phyloP scores from a whole-genome alignment of 2,797 vertebrate species.

The Coendou prehensilis region DNA sequence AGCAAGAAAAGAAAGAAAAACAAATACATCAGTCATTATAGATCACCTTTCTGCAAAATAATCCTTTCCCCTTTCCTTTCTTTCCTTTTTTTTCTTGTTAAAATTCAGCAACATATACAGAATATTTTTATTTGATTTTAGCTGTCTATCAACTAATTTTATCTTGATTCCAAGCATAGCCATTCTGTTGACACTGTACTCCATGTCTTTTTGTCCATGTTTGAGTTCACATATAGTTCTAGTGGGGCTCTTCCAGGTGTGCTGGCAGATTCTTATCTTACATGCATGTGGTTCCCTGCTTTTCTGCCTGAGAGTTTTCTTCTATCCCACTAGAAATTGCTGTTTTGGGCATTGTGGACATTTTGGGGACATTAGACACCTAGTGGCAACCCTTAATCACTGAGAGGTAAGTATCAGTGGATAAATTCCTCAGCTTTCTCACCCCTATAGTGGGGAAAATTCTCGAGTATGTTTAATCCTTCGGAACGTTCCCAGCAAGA shows the following conservation, averaged over 20 bases:
- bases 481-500: background rate
- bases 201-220: background rate
- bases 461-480: background rate
- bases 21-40: background rate
- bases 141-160: conserved; percentile 18
- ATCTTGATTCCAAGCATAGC: background rate
- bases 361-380: background rate
- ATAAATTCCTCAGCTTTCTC: background rate
- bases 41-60: background rate
- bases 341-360: background rate
- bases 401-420: background rate
- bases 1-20: background rate
- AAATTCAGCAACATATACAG: background rate
- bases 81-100: background rate
- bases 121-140: conserved; percentile 14
- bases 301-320: background rate
- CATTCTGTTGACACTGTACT: background rate
- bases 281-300: background rate
- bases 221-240: background rate
- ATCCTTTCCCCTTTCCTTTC: background rate
- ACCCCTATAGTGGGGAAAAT: background rate
- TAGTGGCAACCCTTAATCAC: background rate
- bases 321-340: background rate
- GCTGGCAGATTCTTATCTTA: background rate
- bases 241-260: background rate